phyloP scores from a whole-genome alignment of 2,797 vertebrate genomes.

The Onychomys leucogaster region DNA sequence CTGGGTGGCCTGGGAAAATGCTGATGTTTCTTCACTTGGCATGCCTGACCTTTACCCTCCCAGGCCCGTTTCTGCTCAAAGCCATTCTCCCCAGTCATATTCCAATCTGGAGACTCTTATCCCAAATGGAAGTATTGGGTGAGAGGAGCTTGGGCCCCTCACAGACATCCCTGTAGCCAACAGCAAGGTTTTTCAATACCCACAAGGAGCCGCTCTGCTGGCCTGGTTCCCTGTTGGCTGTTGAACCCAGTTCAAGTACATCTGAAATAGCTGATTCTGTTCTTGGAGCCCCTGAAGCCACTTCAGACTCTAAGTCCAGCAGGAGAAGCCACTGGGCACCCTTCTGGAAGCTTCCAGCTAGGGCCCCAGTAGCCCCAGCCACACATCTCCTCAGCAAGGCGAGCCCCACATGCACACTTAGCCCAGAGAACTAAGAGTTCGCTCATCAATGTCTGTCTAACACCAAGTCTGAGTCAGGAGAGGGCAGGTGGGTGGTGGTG shows the following conservation, averaged over 20 bases:
- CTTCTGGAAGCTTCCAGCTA: slow-evolving; percentile 12
- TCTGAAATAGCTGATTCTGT: neutral
- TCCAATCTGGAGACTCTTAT: neutral
- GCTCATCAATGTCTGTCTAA: neutral
- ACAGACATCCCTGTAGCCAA: neutral
- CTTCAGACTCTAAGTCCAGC: neutral
- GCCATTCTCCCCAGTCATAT: neutral
- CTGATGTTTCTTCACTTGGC: neutral
- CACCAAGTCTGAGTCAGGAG: neutral
- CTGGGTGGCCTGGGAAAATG: slow-evolving; percentile 14
- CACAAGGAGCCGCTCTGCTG: neutral
- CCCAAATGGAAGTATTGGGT: neutral
- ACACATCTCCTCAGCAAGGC: neutral
- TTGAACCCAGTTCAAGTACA: slow-evolving; percentile 12
- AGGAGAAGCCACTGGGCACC: neutral
- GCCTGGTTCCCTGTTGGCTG: neutral
- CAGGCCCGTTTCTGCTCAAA: slow-evolving; percentile 4
- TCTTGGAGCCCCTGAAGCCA: neutral
- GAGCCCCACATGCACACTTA: neutral
- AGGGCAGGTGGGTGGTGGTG: neutral
- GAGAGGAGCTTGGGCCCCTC: neutral
- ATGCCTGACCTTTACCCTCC: neutral
- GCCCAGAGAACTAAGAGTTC: neutral
- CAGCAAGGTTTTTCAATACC: neutral
- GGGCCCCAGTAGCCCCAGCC: neutral